A percentile compares a stretch with the other conserved stretches of the same genome.
Conservation (phyloP, 2,797 vertebrate species). For the Pteropus rufus region DNA sequence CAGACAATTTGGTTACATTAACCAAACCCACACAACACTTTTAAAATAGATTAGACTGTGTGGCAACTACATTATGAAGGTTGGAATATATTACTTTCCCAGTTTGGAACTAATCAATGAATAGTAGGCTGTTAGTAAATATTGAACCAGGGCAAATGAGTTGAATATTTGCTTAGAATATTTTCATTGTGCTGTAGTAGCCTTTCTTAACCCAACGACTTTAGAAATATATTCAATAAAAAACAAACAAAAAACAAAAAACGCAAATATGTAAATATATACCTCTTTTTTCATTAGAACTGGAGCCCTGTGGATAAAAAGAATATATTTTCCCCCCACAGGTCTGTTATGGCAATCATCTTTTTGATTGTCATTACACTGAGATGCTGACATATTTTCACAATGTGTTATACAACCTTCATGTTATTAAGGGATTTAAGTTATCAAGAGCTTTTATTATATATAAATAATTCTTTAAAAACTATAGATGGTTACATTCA, state of each 20-base stretch:
- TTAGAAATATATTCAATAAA: not conserved
- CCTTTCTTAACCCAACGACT: not conserved
- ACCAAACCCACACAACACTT: not conserved
- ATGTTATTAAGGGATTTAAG: not conserved
- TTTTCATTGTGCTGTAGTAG: not conserved
- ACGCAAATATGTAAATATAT: not conserved
- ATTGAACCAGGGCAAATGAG: not conserved
- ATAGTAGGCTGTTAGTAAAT: not conserved
- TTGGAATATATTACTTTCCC: not conserved
- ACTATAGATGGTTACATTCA: not conserved
- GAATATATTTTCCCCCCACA: not conserved
- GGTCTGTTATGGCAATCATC: not conserved
- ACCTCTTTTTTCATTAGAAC: not conserved
- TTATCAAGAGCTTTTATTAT: conserved; percentile 3
- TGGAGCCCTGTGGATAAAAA: not conserved
- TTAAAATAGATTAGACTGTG: not conserved
- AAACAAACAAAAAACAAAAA: not conserved
- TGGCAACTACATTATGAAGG: not conserved
- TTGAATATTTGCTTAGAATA: not conserved
- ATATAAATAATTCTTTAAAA: not conserved
- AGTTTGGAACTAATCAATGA: not conserved
- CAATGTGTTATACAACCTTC: not conserved
- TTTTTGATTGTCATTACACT: not conserved
- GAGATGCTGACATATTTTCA: not conserved
- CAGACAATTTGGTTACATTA: not conserved